Evolutionary conservation across 2,797 vertebrate species (phyloP).

Genomic region (Enteromius treurensis): DNA sequence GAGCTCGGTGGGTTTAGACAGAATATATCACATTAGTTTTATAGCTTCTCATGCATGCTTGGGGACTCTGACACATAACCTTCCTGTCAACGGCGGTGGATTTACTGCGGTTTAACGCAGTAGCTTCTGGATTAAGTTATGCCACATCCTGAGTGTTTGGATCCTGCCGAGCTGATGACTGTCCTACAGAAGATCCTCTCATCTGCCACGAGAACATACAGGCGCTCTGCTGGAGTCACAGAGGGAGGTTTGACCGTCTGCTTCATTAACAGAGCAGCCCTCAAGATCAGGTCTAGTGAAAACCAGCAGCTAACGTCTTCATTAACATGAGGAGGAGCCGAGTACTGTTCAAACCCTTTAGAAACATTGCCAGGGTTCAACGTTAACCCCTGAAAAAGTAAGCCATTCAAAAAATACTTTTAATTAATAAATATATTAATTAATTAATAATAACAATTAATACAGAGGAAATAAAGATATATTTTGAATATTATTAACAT

Average conservation of each 20-base stretch:
- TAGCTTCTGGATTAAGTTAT: neutral
- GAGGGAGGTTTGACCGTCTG: neutral
- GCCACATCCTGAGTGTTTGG: neutral
- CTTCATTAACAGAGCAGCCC: slow-evolving; percentile 7
- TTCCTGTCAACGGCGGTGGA: too few species aligned
- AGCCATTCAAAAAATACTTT: neutral
- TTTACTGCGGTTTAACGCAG: neutral
- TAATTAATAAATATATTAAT: too few species aligned
- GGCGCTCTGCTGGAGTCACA: neutral
- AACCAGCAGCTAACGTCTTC: neutral
- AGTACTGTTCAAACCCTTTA: slow-evolving; percentile 7
- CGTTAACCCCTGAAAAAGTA: neutral
- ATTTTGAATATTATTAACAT: neutral
- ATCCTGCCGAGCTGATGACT: neutral
- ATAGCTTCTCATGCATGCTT: neutral
- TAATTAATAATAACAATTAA: neutral
- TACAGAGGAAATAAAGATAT: neutral
- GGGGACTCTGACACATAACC: neutral
- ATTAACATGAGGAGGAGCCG: neutral
- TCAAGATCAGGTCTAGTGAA: neutral
- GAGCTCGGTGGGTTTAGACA: too few species aligned
- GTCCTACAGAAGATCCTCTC: neutral
- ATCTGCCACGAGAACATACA: slow-evolving; percentile 1
- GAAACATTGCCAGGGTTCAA: neutral
- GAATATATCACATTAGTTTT: neutral